Evolutionary conservation across 2,888 invertebrate species (phyloP), one percentile per base, ranked within the genome.

Genomic region (Abscondita cerata): DNA sequence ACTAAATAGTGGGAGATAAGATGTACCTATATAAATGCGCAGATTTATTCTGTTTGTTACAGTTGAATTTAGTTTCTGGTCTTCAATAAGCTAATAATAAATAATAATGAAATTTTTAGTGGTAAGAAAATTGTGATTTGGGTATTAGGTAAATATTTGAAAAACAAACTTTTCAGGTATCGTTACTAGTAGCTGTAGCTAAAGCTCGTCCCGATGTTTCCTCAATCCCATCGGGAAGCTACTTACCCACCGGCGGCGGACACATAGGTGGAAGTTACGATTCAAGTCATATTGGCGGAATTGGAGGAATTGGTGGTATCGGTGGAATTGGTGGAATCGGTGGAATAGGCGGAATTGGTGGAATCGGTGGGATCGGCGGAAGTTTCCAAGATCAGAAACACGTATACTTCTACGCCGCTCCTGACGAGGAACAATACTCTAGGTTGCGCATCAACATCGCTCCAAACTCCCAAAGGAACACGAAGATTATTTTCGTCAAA

Each of bases 371-470:
- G 18, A 72, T 77, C 59, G 75, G 75, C 53, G 59, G 65, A 13
- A 60, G 62, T 36, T 48, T n/a, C 9, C 51, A 71, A 52, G 72
- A 75, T 15, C 69, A 70, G 20, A 77, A 76, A 56, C 75, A 77
- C 50, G 68, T 78, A 2, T 79, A 75, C 66, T 78, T 78, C 67
- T 78, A 71, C 67, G 72, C 75, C 8, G 75, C 78, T n/a, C 78
- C 78, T 1, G 76, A 78, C 58, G 78, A 77, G 55, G 59, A 59
- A 20, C 68, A 65, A 46, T 62, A 71, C 1, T 69, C 68, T 16
- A 64, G 73, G 3, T 69, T 73, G 13, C 67, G 72, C 56, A 60
- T 68, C 34, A 52, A 70, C 2, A 19, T 61, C 25, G 68, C 72
- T 33, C 73, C 73, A 13, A 33, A 38, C 41, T 76, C 78, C 11